Evolutionary conservation across 2,113 vertebrate genomes (phyloP), one percentile per base, ranked within the genome.

Genomic region (Reinhardtius hippoglossoides): DNA sequence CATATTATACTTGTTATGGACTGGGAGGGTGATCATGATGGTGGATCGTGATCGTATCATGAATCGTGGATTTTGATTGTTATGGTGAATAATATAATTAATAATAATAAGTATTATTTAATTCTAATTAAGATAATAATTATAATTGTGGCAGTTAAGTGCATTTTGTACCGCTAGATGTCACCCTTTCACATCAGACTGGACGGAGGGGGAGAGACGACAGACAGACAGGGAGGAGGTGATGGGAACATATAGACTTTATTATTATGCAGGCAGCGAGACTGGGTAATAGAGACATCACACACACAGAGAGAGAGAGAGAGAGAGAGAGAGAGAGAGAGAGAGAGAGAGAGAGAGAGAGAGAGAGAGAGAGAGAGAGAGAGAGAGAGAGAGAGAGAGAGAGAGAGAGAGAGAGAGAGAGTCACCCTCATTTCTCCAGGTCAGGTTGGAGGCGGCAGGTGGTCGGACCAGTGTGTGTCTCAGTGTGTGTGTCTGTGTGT

Each of bases 251-350:
- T 62, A 50, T 26, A 46, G 66, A 59, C 64, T 79, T 84, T 26
- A 89, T 88, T 84, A 81, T 82, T 78, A 83, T 89, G 81, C 86
- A 83, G 82, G 61, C 71, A 76, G 77, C 44, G 52, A 83, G 62
- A 74, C 61, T 71, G 42, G 13, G 77, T 80, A 78, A 84, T 52
- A 74, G 78, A 74, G 65, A 60, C n/a, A 71, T 78, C 69, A 56
- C 21, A 55, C 8, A 55, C 52, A 57, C 40, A 10, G 35, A 37
- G 35, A 37, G 35, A 9, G 8, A 9, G 35, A 37, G 8, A 37
- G 35, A 37, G 35, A 37, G 37, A 10, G 35, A 37, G 35, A 37
- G 35, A 9, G 8, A 9, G 35, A 37, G 8, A 37, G 35, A 37
- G 35, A 37, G 35, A 37, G 8, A 37, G 9, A 9, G 8, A 37